A percentile compares a stretch with the other conserved stretches of the same genome.
phyloP scores from a whole-genome alignment of 2,888 invertebrate species.

The Chydorus sphaericus region DNA sequence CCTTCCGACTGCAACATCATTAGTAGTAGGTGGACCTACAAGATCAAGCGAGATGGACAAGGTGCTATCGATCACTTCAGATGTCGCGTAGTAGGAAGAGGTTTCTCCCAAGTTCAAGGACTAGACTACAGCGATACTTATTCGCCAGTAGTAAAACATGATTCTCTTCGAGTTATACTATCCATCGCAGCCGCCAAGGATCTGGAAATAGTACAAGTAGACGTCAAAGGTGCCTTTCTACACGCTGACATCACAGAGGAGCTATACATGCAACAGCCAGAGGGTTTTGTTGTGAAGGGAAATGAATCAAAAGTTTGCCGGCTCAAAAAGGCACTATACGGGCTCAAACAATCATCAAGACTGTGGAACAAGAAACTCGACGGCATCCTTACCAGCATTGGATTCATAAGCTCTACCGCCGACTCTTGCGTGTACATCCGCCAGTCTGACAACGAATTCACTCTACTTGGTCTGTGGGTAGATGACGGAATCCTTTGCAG shows the following conservation, averaged over 20 bases:
- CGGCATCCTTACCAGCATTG: neutral
- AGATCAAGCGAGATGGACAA: neutral
- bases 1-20: neutral
- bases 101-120: neutral
- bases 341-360: neutral
- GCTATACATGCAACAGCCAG: neutral
- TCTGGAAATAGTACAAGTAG: neutral
- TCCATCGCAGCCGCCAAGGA: neutral
- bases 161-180: neutral
- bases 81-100: neutral
- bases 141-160: neutral
- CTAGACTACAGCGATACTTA: neutral
- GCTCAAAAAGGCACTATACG: slow-evolving; percentile 1
- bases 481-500: neutral
- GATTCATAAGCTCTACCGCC: neutral
- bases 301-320: slow-evolving; percentile 5
- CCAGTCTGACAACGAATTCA: neutral
- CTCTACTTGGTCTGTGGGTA: neutral
- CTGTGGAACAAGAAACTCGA: neutral
- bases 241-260: neutral
- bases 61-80: neutral
- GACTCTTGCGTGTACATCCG: neutral
- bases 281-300: neutral
- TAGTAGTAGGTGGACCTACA: neutral
- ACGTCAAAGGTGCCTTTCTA: neutral